Evolutionary conservation across 1,140 invertebrate genomes (phyloP).

Genomic region (Riptortus pedestris): DNA sequence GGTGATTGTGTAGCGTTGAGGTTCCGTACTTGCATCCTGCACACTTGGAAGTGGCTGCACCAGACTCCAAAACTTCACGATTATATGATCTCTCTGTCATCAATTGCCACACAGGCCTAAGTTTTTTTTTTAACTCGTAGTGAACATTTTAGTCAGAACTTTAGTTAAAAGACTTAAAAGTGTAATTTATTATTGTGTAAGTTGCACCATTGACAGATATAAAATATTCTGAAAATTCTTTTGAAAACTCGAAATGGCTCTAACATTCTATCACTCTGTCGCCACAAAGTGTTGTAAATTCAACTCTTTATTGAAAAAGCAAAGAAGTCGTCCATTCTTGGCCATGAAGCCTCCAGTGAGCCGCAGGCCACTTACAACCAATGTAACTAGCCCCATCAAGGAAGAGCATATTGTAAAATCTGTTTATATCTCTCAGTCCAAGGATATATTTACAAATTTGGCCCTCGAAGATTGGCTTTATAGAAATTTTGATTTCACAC

Average conservation of each 20-base stretch:
- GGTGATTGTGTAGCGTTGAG: constrained; percentile 76
- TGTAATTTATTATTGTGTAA: too few species aligned
- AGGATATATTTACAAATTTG: constrained; percentile 80
- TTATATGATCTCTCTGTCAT: constrained; percentile 66
- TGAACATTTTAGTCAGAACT: too few species aligned
- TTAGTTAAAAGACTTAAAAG: too few species aligned
- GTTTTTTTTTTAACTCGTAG: constrained; percentile 1
- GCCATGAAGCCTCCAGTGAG: neutral
- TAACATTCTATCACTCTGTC: constrained; percentile 5
- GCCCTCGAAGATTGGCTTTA: constrained; percentile 93
- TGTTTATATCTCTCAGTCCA: constrained; percentile 83
- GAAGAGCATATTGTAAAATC: constrained; percentile 51
- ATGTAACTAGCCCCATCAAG: neutral
- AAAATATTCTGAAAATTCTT: constrained; percentile 3
- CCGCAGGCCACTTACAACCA: neutral
- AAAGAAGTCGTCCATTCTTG: neutral
- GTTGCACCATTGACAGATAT: constrained; percentile 10
- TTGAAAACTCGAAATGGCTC: constrained; percentile 18
- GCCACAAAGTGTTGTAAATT: constrained; percentile 5
- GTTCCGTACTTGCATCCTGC: constrained; percentile 61
- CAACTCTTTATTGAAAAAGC: neutral
- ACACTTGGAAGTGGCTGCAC: constrained; percentile 87
- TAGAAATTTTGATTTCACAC: constrained; percentile 66
- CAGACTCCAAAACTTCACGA: constrained; percentile 76
- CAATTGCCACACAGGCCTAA: constrained; percentile 34